Evolutionary conservation across 2,888 invertebrate species (phyloP).

Genomic region (Shargacucullia verbasci): DNA sequence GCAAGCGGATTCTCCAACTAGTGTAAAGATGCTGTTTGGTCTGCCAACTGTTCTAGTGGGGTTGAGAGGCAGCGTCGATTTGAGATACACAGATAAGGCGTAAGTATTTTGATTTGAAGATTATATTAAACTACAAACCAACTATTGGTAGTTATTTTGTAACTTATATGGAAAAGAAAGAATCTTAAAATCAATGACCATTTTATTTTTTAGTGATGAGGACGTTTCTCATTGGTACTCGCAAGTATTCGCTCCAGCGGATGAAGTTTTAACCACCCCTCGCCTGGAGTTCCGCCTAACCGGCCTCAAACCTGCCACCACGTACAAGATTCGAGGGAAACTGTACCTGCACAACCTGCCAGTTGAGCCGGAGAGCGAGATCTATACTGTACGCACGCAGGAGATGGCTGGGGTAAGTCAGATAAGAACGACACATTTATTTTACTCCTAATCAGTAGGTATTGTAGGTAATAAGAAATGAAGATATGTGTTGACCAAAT

Average conservation of each 20-base stretch:
- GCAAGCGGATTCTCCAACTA: constrained; percentile 93
- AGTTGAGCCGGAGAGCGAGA: constrained; percentile 93
- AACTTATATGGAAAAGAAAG: too few species aligned
- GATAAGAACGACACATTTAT: background rate
- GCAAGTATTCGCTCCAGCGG: constrained; percentile 96
- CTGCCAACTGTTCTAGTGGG: constrained; percentile 95
- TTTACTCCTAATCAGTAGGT: too few species aligned
- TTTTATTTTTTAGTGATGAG: constrained; percentile 84
- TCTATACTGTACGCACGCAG: constrained; percentile 93
- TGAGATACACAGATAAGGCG: constrained; percentile 94
- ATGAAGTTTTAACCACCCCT: constrained; percentile 95
- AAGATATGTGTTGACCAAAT: too few species aligned
- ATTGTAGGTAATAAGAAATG: too few species aligned
- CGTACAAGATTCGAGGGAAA: constrained; percentile 95
- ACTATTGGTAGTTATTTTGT: too few species aligned
- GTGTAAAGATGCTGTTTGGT: constrained; percentile 94
- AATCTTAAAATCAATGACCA: too few species aligned
- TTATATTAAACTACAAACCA: too few species aligned
- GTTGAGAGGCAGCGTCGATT: constrained; percentile 95
- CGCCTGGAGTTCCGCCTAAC: constrained; percentile 95
- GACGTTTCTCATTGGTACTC: constrained; percentile 94
- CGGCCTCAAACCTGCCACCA: constrained; percentile 93
- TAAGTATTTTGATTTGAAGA: constrained; percentile 82
- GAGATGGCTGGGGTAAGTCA: constrained; percentile 79
- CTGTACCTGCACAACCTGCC: constrained; percentile 93